A percentile compares a stretch with the other conserved stretches of the same genome.
These are phyloP conservation scores for Actenoides hombroni DNA, from an alignment of 2,113 vertebrate genomes.

Conservation along the genomic window DNA sequence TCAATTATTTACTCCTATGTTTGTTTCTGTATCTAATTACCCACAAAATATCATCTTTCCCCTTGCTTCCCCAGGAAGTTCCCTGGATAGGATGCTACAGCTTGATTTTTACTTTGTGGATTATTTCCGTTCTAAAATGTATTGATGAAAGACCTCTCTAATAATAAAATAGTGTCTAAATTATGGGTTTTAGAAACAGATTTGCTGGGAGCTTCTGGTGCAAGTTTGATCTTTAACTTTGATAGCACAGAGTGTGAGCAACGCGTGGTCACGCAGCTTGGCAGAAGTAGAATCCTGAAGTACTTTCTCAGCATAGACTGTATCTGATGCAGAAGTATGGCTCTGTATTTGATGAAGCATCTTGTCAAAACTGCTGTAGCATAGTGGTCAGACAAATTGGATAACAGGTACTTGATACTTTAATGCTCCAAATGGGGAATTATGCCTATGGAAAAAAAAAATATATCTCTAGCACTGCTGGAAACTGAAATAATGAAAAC, in stretches of 20 bases:
- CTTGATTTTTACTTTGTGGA: not conserved
- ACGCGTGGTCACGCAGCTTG: rapidly evolving
- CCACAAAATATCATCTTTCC: not conserved
- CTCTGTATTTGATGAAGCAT: not conserved
- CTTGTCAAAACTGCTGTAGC: not conserved
- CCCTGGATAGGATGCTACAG: not conserved
- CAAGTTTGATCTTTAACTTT: not conserved
- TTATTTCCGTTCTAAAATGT: not conserved
- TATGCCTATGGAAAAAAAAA: not conserved
- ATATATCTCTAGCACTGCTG: not conserved
- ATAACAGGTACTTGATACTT: not conserved
- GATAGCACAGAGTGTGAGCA: not conserved
- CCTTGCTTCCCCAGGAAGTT: not conserved
- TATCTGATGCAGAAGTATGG: not conserved
- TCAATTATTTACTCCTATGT: not conserved
- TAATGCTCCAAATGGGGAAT: not conserved
- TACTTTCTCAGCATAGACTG: not conserved
- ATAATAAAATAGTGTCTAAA: not conserved
- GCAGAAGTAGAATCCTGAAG: not conserved
- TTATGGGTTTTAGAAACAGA: not conserved
- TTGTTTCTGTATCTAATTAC: not conserved
- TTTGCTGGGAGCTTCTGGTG: not conserved
- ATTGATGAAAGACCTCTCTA: not conserved
- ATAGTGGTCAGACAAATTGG: not conserved
- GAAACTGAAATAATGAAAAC: not conserved